Evolutionary conservation across 2,888 invertebrate species (phyloP), one percentile per base, ranked within the genome.

Genomic region (Philopedon plagiatum): DNA sequence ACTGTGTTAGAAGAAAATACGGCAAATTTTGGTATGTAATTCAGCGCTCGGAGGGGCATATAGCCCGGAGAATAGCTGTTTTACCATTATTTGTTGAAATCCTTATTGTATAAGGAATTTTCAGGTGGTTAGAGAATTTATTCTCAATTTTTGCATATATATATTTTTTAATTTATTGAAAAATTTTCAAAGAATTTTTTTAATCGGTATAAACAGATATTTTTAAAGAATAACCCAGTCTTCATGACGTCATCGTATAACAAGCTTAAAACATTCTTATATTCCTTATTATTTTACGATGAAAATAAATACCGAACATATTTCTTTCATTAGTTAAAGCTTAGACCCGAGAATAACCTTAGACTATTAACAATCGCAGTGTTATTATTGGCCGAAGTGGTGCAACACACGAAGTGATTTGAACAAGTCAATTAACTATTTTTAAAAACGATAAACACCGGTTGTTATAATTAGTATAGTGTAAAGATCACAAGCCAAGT

Each of bases 271-370:
- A 63, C 70, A 57, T 63, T 70, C 70, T 70, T 51, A 56, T 69
- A 69, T 69, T 68, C 56, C 61, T 57, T 70, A 70, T 70, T 63
- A 70, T 70, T 63, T 64, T 70, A 63, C 63, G 63, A 62, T 41
- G 62, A 62, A 54, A 68, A 68, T 54, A 68, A 61, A 68, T 54
- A 44, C 54, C 61, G 34, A 60, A 9, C 32, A 37, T 68, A 62
- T 61, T 68, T 68, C 54, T 62, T 41, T 15, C 15, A 54, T 49
- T 54, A 57, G 56, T 49, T 19, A 41, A 60, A 60, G n/a, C 13
- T 19, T 19, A 19, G 39, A n/a, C n/a, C n/a, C n/a, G n/a, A n/a
- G n/a, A n/a, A n/a, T n/a, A n/a, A n/a, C n/a, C n/a, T n/a, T n/a
- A n/a, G n/a, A n/a, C n/a, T 32, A 15, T n/a, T 37, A 57, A 18